These are phyloP conservation scores for Pissodes strobi DNA, from an alignment of 1,140 invertebrate genomes.

Conservation along the genomic window DNA sequence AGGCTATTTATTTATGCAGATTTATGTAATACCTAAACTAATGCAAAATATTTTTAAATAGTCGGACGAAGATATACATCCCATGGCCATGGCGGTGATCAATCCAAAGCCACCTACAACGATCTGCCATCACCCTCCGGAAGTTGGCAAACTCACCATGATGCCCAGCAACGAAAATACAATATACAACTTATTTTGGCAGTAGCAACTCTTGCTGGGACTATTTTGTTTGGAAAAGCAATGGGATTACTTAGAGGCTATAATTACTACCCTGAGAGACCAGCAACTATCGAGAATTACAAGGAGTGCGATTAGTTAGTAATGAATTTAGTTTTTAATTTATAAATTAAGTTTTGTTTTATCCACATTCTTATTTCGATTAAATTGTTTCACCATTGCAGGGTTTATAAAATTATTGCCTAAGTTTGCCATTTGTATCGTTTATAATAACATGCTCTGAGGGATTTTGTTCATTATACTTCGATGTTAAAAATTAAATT, in stretches of 20 bases:
- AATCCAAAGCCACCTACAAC: conserved; percentile 54
- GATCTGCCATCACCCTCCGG: conserved; percentile 74
- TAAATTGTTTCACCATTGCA: background rate
- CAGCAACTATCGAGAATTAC: conserved; percentile 42
- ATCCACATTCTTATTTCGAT: background rate
- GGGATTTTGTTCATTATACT: too few species aligned
- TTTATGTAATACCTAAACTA: background rate
- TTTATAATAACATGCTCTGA: too few species aligned
- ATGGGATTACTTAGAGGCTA: conserved; percentile 64
- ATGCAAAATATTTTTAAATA: background rate
- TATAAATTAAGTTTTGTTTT: too few species aligned
- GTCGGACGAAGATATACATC: conserved; percentile 13
- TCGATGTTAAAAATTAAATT: too few species aligned
- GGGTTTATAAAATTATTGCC: too few species aligned
- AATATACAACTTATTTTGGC: conserved; percentile 68
- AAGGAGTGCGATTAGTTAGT: conserved; percentile 14
- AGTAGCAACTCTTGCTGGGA: conserved; percentile 61
- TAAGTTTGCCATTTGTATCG: too few species aligned
- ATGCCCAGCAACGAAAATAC: conserved; percentile 67
- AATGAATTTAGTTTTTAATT: conserved; percentile 10
- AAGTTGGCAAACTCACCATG: conserved; percentile 71
- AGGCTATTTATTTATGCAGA: background rate
- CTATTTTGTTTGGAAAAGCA: conserved; percentile 62
- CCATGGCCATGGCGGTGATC: conserved; percentile 5
- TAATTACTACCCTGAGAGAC: conserved; percentile 59